Evolutionary conservation across 2,797 vertebrate genomes (phyloP), one percentile per base, ranked within the genome.

Genomic region (Tolypeutes matacus): DNA sequence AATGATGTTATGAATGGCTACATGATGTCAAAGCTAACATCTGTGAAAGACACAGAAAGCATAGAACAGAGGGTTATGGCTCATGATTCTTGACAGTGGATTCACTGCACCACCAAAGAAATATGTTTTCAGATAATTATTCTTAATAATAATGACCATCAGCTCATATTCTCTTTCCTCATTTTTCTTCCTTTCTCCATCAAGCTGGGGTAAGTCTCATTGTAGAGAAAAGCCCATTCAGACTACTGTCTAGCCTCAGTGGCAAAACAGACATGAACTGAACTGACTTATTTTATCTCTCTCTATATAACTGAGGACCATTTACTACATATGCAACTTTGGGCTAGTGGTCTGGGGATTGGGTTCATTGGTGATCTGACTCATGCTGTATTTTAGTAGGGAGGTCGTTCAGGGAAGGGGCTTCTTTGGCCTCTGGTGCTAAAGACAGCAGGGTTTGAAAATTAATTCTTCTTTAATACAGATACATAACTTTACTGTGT

Each of bases 311-410:
- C 42, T 42, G 42, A 88, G n/a, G 17, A 0, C 23, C 31, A 31
- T 92, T 92, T 80, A 36, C 34, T 84, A 20, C 49, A 31, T 27
- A 18, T 36, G 46, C 20, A 34, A 56, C 39, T 92, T 93, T 93
- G 56, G 36, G 53, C 34, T 77, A 86, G 46, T 58, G 67, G 36
- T 93, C 58, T 88, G 75, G 58, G 91, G 53, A 36, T 80, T 53
- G 13, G 62, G 27, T 56, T 87, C 36, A 58, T 80, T 88, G 58
- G 80, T 88, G 67, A 39, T 64, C 29, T 56, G 51, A 72, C 12
- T 80, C 76, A 73, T 93, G 51, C 31, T 46, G 31, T 62, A 51
- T 92, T 94, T 96, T 91, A 95, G 82, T 60, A 80, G 85, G 56
- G 67, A 94, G 27, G 60, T 75, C 53, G 39, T 12, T 34, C 29